A percentile compares a stretch with the other conserved stretches of the same genome.
phyloP scores from a whole-genome alignment of 2,888 invertebrate genomes.

The Chouioia cunea region DNA sequence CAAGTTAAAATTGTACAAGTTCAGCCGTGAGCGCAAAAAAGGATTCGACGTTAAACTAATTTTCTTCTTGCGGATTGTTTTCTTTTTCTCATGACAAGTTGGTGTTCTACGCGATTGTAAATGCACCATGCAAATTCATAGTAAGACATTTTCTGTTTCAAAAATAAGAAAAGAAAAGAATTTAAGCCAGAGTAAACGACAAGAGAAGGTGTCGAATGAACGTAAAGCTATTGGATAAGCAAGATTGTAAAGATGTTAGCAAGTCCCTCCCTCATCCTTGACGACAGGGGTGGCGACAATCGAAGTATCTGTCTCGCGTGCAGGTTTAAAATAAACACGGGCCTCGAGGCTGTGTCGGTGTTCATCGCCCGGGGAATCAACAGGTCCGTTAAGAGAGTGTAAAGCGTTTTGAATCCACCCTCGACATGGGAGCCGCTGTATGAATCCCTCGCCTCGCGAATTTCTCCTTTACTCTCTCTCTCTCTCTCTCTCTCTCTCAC shows the following conservation, averaged over 20 bases:
- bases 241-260: too few species aligned
- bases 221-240: too few species aligned
- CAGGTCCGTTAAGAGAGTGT: constrained; percentile 67
- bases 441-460: constrained; percentile 38
- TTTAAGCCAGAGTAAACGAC: too few species aligned
- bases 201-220: not conserved
- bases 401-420: constrained; percentile 68
- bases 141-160: too few species aligned
- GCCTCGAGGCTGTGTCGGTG: not conserved
- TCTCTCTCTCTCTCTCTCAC: not conserved
- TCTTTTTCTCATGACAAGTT: too few species aligned
- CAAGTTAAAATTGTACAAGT: too few species aligned
- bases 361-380: constrained; percentile 58
- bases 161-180: too few species aligned
- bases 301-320: constrained; percentile 3
- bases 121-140: too few species aligned
- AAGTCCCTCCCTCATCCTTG: constrained; percentile 33
- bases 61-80: too few species aligned
- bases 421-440: constrained; percentile 49
- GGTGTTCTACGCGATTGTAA: too few species aligned
- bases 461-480: constrained; percentile 15
- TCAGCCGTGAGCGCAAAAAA: too few species aligned
- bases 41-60: too few species aligned
- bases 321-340: constrained; percentile 45
- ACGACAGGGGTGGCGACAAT: constrained; percentile 25